These are phyloP conservation scores for Hemibagrus wyckioides DNA, from an alignment of 2,113 vertebrate genomes.

Conservation along the genomic window DNA sequence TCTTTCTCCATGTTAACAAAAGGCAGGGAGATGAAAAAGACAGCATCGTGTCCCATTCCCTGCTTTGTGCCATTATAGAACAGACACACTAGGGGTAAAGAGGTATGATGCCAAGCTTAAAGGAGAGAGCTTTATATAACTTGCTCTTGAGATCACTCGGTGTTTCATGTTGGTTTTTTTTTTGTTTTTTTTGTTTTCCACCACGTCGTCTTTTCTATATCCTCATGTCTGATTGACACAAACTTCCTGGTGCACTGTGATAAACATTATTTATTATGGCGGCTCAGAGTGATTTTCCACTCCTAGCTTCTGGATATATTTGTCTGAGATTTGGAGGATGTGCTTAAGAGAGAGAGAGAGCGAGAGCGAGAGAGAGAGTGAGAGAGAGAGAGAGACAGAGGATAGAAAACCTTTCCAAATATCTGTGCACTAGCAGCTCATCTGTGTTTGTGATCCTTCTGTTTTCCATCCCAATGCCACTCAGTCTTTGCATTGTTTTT, in stretches of 20 bases:
- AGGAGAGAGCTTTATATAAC: constrained; percentile 80
- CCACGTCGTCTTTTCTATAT: constrained; percentile 61
- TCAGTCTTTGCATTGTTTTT: constrained; percentile 17
- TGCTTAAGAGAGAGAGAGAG: constrained; percentile 69
- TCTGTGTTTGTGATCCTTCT: constrained; percentile 72
- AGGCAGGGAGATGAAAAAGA: constrained; percentile 79
- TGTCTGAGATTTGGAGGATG: constrained; percentile 79
- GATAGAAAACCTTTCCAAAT: constrained; percentile 67
- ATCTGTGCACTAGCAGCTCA: constrained; percentile 72
- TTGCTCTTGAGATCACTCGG: constrained; percentile 70
- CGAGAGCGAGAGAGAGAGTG: too few species aligned
- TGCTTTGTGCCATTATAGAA: constrained; percentile 79
- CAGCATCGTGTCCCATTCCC: constrained; percentile 70
- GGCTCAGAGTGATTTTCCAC: constrained; percentile 69
- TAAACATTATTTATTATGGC: constrained; percentile 77
- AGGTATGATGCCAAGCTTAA: constrained; percentile 77
- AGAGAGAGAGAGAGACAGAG: constrained; percentile 74
- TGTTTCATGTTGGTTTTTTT: constrained; percentile 77
- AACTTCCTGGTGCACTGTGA: constrained; percentile 71
- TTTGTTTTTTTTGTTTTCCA: too few species aligned
- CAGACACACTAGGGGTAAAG: constrained; percentile 77
- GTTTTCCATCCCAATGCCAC: constrained; percentile 55
- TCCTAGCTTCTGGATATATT: constrained; percentile 78
- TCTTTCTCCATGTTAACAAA: constrained; percentile 78
- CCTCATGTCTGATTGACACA: constrained; percentile 75